Percentiles rank a stretch among this genome's conserved stretches.
These are phyloP conservation scores for Ricordea florida DNA, from an alignment of 92 coral and sea anemone species.

Conservation along the genomic window DNA sequence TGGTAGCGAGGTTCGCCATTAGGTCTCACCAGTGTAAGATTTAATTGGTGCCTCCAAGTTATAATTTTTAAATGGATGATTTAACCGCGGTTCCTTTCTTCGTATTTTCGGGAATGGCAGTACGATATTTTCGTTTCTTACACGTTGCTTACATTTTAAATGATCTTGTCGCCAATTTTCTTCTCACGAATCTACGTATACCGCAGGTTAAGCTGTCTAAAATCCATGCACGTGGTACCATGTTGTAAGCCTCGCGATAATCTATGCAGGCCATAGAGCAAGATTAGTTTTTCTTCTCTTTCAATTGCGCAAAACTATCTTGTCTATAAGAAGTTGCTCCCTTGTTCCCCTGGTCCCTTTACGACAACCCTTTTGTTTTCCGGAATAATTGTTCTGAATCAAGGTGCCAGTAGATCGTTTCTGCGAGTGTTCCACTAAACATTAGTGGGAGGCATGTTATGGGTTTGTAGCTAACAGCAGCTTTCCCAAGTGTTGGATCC, in stretches of 20 bases:
- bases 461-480: slow-evolving; percentile 10
- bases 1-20: no score
- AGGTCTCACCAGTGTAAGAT: no score
- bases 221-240: slow-evolving; percentile 55
- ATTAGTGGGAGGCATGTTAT: slow-evolving; percentile 53
- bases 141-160: no score
- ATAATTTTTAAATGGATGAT: no score
- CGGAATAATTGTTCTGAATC: slow-evolving; percentile 16
- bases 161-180: no score
- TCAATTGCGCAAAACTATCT: slow-evolving; percentile 30
- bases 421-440: slow-evolving; percentile 35
- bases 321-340: slow-evolving; percentile 42
- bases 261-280: slow-evolving; percentile 54
- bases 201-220: slow-evolving; percentile 21
- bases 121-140: no score
- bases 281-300: slow-evolving; percentile 21
- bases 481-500: slow-evolving; percentile 19
- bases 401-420: slow-evolving; percentile 28
- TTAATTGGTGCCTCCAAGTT: no score
- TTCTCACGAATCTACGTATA: no score
- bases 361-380: slow-evolving; percentile 48
- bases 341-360: slow-evolving; percentile 31
- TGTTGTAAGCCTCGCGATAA: slow-evolving; percentile 44
- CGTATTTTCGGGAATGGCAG: no score
- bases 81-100: no score